Base-by-base conservation (phyloP, 2,888 invertebrate species). In the Agriotes lineatus region DNA sequence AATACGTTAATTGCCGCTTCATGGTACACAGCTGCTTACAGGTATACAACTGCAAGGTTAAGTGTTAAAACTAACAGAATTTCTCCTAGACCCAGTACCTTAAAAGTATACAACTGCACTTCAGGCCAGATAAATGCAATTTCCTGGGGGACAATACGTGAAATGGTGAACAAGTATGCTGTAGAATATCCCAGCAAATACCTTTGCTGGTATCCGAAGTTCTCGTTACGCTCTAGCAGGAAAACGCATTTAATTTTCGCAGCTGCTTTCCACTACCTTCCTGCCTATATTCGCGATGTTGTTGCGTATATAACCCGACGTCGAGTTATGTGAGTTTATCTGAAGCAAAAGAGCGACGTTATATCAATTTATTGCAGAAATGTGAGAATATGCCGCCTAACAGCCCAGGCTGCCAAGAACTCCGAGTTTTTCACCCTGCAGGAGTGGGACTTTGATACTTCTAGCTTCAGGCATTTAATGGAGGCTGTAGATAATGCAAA, bases 381-480 rank as follows among this genome's bases (percentile, higher is more conserved):
- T n/a, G n/a, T n/a, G n/a, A n/a, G n/a, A n/a, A n/a, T n/a, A n/a
- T n/a, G n/a, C n/a, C n/a, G n/a, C n/a, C n/a, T n/a, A n/a, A n/a
- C n/a, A n/a, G n/a, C n/a, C n/a, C n/a, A n/a, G n/a, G n/a, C n/a
- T n/a, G n/a, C n/a, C n/a, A n/a, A n/a, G n/a, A n/a, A n/a, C n/a
- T n/a, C n/a, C n/a, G n/a, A n/a, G n/a, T n/a, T n/a, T n/a, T n/a
- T n/a, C n/a, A n/a, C n/a, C n/a, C n/a, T n/a, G n/a, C n/a, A n/a
- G n/a, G n/a, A n/a, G n/a, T n/a, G n/a, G n/a, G n/a, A n/a, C n/a
- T n/a, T n/a, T n/a, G n/a, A 90, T 9, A 87, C 88, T 1, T 82
- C 87, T 0, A 92, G 93, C 72, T 86, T 93, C 66, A 84, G 85
- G 1, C 86, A 88, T 10, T 85, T 94, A 5, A 85, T 86, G 35